These are phyloP conservation scores for Ceyx melanurus DNA, from an alignment of 2,113 vertebrate genomes.

Conservation along the genomic window DNA sequence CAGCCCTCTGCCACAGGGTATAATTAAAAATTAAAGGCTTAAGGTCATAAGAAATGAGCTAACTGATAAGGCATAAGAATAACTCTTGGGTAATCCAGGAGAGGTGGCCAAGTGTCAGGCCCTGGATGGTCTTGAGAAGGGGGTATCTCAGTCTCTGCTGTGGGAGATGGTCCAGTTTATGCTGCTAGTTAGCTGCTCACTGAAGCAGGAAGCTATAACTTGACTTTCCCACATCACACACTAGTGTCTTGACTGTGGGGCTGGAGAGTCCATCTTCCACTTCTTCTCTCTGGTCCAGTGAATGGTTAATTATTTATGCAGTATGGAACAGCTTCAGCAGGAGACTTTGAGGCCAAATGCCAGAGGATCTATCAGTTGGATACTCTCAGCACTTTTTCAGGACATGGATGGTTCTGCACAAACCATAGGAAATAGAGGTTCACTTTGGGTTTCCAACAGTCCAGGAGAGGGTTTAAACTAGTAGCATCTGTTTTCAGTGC, in stretches of 20 bases:
- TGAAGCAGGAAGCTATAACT: neutral
- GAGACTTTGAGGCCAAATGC: constrained; percentile 14
- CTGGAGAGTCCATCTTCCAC: neutral
- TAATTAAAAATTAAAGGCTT: neutral
- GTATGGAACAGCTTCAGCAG: neutral
- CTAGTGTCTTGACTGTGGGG: neutral
- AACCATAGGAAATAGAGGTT: neutral
- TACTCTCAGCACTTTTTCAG: neutral
- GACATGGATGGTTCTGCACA: neutral
- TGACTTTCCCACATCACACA: constrained; percentile 17
- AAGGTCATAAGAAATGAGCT: neutral
- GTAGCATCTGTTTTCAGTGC: neutral
- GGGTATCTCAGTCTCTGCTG: neutral
- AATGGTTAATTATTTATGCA: constrained; percentile 50
- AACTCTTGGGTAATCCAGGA: neutral
- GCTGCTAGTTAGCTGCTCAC: constrained; percentile 35
- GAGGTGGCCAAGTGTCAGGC: neutral
- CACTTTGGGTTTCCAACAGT: neutral
- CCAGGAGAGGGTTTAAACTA: neutral
- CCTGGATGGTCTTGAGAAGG: neutral
- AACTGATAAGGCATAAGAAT: neutral
- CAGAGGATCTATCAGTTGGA: neutral
- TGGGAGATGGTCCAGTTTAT: neutral
- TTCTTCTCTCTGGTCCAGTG: neutral
- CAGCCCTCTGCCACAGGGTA: neutral